Conservation (phyloP, 1,140 invertebrate genomes). For the Eumeta japonica region DNA sequence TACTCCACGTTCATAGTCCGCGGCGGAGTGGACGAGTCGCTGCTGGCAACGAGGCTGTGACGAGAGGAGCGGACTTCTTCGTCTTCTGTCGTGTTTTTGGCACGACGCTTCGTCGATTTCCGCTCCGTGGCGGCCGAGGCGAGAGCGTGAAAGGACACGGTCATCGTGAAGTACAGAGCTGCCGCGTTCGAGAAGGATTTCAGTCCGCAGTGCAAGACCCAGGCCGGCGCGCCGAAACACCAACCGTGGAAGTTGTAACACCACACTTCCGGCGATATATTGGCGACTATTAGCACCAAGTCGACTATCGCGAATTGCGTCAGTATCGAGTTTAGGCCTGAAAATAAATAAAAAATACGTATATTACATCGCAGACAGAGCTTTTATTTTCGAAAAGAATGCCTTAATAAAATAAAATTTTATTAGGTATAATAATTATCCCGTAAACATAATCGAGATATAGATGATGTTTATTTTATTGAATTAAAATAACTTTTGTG, state of each 20-base stretch:
- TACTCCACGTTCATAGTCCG: constrained; percentile 53
- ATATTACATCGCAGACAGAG: neutral
- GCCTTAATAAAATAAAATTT: too few species aligned
- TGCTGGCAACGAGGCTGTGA: constrained; percentile 48
- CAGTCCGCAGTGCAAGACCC: constrained; percentile 50
- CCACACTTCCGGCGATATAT: constrained; percentile 53
- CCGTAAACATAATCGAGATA: too few species aligned
- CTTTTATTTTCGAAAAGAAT: neutral
- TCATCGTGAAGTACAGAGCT: constrained; percentile 52
- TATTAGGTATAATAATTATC: too few species aligned
- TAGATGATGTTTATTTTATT: too few species aligned
- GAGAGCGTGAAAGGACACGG: constrained; percentile 57
- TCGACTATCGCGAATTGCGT: constrained; percentile 56
- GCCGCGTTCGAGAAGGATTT: constrained; percentile 56
- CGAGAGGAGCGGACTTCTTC: constrained; percentile 53
- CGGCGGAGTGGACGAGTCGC: constrained; percentile 40
- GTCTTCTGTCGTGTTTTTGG: constrained; percentile 42
- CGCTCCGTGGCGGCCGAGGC: constrained; percentile 54
- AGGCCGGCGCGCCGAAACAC: constrained; percentile 46
- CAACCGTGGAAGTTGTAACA: constrained; percentile 47
- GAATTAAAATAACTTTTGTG: too few species aligned
- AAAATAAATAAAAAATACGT: constrained; percentile 21
- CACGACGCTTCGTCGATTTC: constrained; percentile 25
- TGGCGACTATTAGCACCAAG: constrained; percentile 34
- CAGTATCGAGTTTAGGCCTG: constrained; percentile 54